Base-by-base conservation (phyloP, 2,113 vertebrate genomes). In the Halichoerus grypus region DNA sequence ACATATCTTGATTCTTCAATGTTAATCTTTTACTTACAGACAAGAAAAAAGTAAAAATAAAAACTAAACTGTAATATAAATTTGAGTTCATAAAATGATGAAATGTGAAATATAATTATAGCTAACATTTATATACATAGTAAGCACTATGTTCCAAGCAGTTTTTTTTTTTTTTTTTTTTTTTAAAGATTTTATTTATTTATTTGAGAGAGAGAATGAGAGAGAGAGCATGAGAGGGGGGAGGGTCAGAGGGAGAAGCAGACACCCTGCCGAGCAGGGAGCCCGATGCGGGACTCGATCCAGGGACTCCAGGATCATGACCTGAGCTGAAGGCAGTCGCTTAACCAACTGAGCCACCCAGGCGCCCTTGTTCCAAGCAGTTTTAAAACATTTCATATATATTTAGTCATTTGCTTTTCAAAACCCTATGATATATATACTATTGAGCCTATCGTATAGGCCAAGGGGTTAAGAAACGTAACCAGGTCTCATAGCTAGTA, bases 81-180 rank as follows among this genome's bases (percentile, higher is more conserved):
- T 31, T 59, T 59, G 28, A 71, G 28, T 94, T 46, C 55, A 89
- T 51, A 88, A 81, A 71, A 93, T 65, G 53, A 86, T 79, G 18
- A 88, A 85, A 74, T 91, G 8, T 80, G 33, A 67, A 91, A 63
- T 61, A 26, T 61, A 85, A 90, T 57, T 84, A 94, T 26, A 92
- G 57, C 22, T 72, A 89, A 81, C 42, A 85, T 49, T 83, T 92
- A 86, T 33, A 92, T 33, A 91, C n/a, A 85, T 22, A 81, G 28
- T 55, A 93, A 93, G 42, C 39, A 92, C 15, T 80, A 9, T n/a
- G 7, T 90, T 92, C 88, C 76, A 82, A 24, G 42, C 21, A 81
- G 49, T 74, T 91, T 80, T 14, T n/a, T n/a, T n/a, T n/a, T n/a
- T n/a, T n/a, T n/a, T n/a, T n/a, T n/a, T n/a, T n/a, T n/a, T n/a